These are phyloP conservation scores for Mormoops blainvillei DNA, from an alignment of 2,113 vertebrate genomes.

Conservation along the genomic window DNA sequence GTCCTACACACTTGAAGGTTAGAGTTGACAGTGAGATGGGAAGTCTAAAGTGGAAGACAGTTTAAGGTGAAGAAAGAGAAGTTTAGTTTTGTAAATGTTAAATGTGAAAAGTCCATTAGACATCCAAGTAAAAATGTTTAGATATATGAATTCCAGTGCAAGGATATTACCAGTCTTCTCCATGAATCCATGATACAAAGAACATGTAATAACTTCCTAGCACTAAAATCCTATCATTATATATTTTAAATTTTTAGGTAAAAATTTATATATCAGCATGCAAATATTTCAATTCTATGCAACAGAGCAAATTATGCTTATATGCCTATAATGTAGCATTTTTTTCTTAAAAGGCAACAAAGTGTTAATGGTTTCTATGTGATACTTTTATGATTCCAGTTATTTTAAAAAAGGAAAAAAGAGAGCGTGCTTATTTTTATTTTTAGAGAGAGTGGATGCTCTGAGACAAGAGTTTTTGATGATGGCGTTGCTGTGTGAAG, in stretches of 20 bases:
- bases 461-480: background rate
- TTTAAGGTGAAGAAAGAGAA: background rate
- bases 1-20: background rate
- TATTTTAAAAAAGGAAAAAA: background rate
- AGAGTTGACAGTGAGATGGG: background rate
- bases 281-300: background rate
- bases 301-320: background rate
- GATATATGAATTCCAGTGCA: background rate
- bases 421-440: background rate
- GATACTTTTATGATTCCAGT: background rate
- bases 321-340: background rate
- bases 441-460: background rate
- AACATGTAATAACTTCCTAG: background rate
- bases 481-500: background rate
- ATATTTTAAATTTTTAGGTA: background rate
- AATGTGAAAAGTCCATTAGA: background rate
- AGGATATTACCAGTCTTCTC: background rate
- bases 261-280: background rate
- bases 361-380: background rate
- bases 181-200: background rate
- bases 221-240: background rate
- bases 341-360: background rate
- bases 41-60: background rate
- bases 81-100: background rate
- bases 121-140: background rate